A percentile compares a stretch with the other conserved stretches of the same genome.
Evolutionary conservation across 2,113 vertebrate genomes (phyloP).

Genomic region (Hiodon alosoides): DNA sequence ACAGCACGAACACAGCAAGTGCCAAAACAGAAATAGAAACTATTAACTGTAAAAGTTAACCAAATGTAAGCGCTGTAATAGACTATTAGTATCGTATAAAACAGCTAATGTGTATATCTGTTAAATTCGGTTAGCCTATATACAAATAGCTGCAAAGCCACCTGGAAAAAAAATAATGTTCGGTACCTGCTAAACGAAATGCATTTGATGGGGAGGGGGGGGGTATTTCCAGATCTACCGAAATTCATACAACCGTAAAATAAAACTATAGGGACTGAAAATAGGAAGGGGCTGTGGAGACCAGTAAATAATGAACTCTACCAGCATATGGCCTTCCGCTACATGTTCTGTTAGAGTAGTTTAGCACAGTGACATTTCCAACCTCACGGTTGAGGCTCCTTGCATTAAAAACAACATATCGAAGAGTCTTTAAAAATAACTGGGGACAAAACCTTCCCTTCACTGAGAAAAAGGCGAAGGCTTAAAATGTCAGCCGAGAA

Average conservation of each 20-base stretch:
- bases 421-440: background rate
- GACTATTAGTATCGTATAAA: too few species aligned
- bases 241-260: background rate
- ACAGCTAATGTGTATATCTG: too few species aligned
- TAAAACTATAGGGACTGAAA: background rate
- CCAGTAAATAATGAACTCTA: background rate
- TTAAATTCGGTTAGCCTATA: too few species aligned
- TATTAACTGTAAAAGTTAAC: too few species aligned
- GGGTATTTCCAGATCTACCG: too few species aligned
- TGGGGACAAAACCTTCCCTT: background rate
- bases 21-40: background rate
- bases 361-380: background rate
- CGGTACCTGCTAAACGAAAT: too few species aligned
- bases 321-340: constrained; percentile 4
- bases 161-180: background rate
- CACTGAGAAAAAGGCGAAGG: background rate
- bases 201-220: too few species aligned
- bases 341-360: background rate
- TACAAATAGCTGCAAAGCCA: background rate
- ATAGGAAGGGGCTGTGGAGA: background rate
- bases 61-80: too few species aligned
- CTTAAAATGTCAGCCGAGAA: background rate
- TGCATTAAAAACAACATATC: background rate
- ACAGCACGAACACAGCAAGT: constrained; percentile 10
- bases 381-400: background rate